Percentiles rank a stretch among this genome's conserved stretches.
phyloP scores from a whole-genome alignment of 2,113 vertebrate species.

The Gobius niger region DNA sequence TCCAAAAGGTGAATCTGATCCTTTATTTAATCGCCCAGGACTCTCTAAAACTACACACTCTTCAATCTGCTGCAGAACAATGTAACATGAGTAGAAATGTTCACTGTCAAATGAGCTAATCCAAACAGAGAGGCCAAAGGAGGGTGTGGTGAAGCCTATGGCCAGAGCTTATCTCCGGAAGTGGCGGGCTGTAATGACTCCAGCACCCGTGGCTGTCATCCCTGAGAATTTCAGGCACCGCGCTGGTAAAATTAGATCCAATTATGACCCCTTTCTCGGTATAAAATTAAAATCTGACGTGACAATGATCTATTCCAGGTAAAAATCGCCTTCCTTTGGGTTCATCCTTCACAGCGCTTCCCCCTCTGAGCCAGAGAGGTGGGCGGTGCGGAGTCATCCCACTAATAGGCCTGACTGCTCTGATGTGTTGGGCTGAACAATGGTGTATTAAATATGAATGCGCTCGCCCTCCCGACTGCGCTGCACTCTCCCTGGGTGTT shows the following conservation, averaged over 20 bases:
- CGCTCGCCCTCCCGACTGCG: constrained; percentile 36
- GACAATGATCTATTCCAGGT: constrained; percentile 72
- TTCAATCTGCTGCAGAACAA: background rate
- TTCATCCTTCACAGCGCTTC: constrained; percentile 58
- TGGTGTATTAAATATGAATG: constrained; percentile 74
- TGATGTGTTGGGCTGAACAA: constrained; percentile 65
- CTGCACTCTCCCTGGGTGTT: constrained; percentile 28
- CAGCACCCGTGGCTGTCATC: constrained; percentile 31
- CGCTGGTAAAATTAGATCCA: constrained; percentile 70
- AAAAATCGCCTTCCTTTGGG: constrained; percentile 36
- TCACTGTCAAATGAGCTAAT: constrained; percentile 5
- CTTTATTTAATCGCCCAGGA: background rate
- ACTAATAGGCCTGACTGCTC: constrained; percentile 63
- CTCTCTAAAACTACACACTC: background rate
- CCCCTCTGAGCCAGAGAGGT: constrained; percentile 25
- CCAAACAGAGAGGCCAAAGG: constrained; percentile 7
- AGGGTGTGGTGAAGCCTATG: constrained; percentile 24
- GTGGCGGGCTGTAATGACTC: constrained; percentile 46
- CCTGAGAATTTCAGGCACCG: constrained; percentile 54
- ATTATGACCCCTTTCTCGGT: constrained; percentile 53
- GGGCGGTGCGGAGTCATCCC: constrained; percentile 58
- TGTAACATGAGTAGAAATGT: constrained; percentile 3
- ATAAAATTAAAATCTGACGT: constrained; percentile 64
- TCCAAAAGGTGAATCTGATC: too few species aligned
- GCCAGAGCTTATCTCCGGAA: constrained; percentile 29